Base-by-base conservation (phyloP, 1,140 invertebrate species). In the Bombyx mori region DNA sequence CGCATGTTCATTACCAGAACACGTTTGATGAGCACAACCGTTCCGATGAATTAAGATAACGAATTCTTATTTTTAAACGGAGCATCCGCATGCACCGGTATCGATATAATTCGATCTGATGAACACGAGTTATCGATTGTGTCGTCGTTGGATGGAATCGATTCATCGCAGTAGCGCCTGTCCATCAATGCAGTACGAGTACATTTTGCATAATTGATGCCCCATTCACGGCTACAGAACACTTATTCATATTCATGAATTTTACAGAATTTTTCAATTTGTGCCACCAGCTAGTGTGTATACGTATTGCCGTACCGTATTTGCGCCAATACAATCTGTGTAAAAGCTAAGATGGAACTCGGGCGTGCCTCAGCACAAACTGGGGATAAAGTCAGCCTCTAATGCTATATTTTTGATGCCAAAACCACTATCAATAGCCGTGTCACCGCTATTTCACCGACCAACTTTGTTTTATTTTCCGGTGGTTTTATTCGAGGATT, bases 191-290 rank as follows among this genome's bases (percentile, higher is more conserved):
- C 72, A 78, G 74, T 76, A 74, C 76, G 63, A 67, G 73, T 71
- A 77, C 69, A 86, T 82, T 83, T 79, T 86, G 73, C 79, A 82
- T 87, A 87, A 85, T 81, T 83, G 79, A 86, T 82, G 73, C 75
- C 73, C 74, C 75, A 82, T 86, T 82, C 78, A 79, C 74, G 67
- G 69, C 66, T 63, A 75, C 75, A 66, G 73, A 78, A 77, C 75
- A 77, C 77, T 80, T 85, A 82, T 86, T 84, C 77, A 84, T 84
- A 86, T 85, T 83, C 82, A 85, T 86, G 82, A 85, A 82, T 83
- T 85, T 83, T 77, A 79, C 78, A 83, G 26, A 82, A 77, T 79
- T 79, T 84, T 83, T 86, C 79, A 83, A 84, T 85, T 86, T 82
- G 75, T 75, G 69, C 73, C 68, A 66, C 67, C 71, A 75, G 74